Evolutionary conservation across 2,888 invertebrate genomes (phyloP), one percentile per base, ranked within the genome.

Genomic region (Calameuta idolon): DNA sequence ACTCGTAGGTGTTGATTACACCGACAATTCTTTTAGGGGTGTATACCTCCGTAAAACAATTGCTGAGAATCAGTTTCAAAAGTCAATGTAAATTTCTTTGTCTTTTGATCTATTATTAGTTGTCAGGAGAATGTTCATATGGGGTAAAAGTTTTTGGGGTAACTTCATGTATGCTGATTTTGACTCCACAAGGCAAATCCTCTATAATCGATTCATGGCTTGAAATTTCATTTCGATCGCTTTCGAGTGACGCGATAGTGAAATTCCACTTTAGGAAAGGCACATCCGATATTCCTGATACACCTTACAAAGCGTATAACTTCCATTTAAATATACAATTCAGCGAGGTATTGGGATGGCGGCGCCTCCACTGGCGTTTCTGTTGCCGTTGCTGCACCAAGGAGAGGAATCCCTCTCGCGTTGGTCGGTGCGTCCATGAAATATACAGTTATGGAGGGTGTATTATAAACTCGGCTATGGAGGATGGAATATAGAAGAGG

Each of bases 381-480:
- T 55, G 55, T 23, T 55, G 55, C 55, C 55, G 55, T 2, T 55
- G 23, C 55, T 55, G 71, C 71, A 31, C 71, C 31, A n/a, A 33
- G 31, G 30, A 34, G 31, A 34, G 33, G 71, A 71, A 11, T 75
- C 71, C 75, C 40, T 75, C 55, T 34, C 75, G 76, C 35, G 83
- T 83, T 85, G 86, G 81, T 83, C 83, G 84, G 81, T 81, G 85
- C 82, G 81, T 84, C 85, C 85, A 84, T 85, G 87, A 87, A 87
- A 86, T 87, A 86, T 87, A 87, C 87, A 87, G 85, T 84, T 85
- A 83, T 82, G 83, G 82, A 78, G 37, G 83, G 82, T 83, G 83
- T 82, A 86, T 86, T 85, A 85, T 84, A 85, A 85, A 82, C 82
- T 82, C 80, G 83, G 78, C 74, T 34, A 35, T 5, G 12, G 74